Conservation (phyloP, 2,113 vertebrate species). For the Ceyx margarethae region DNA sequence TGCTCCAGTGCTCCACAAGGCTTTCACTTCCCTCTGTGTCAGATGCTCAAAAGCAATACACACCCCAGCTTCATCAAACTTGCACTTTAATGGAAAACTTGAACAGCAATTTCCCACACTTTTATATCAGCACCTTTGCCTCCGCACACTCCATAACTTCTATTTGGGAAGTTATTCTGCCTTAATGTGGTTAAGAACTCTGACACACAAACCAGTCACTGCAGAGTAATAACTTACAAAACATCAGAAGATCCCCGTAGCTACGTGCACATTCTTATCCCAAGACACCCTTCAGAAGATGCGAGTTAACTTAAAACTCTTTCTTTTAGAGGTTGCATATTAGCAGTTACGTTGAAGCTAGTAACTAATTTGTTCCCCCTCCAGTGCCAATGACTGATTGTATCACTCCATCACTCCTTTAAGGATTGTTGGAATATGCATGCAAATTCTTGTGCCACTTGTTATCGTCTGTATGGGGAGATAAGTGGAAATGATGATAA, state of each 20-base stretch:
- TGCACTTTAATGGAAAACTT: conserved; percentile 36
- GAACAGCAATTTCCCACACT: conserved; percentile 9
- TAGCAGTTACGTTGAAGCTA: background rate
- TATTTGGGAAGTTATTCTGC: conserved; percentile 13
- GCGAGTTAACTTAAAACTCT: background rate
- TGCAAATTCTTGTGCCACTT: background rate
- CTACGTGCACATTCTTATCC: background rate
- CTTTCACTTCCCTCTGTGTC: conserved; percentile 43
- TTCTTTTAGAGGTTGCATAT: background rate
- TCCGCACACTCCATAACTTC: background rate
- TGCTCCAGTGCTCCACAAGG: conserved; percentile 45
- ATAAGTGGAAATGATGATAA: background rate
- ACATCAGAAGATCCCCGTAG: background rate
- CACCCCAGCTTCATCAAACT: conserved; percentile 32
- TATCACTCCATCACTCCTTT: background rate
- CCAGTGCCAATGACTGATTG: background rate
- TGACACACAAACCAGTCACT: background rate
- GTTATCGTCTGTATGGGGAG: background rate
- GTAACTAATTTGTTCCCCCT: background rate
- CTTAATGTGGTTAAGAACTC: background rate
- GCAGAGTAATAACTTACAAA: background rate
- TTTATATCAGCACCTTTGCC: conserved; percentile 23
- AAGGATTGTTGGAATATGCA: background rate
- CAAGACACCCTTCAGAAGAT: background rate
- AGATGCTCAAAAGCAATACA: conserved; percentile 51